Evolutionary conservation across 2,113 vertebrate species (phyloP).

Genomic region (Tyto alba): DNA sequence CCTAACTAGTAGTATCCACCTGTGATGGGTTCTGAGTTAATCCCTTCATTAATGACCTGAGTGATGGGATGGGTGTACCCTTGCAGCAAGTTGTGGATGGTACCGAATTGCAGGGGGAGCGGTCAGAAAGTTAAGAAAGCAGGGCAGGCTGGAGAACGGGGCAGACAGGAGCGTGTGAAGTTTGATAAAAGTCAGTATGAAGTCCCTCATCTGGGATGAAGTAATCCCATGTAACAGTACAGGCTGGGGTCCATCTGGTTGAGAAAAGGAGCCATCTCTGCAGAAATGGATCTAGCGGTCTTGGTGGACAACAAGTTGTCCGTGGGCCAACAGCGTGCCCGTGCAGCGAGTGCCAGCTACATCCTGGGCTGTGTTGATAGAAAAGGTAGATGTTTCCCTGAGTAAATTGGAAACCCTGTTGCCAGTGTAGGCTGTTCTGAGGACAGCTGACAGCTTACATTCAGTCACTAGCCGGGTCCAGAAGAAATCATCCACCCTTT

Average conservation of each 20-base stretch:
- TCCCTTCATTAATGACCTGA: background rate
- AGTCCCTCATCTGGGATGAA: background rate
- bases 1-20: background rate
- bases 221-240: fast-evolving
- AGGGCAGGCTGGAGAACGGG: background rate
- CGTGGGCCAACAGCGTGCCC: background rate
- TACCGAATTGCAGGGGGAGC: background rate
- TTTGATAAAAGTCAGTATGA: fast-evolving
- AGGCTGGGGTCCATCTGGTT: background rate
- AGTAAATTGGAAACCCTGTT: background rate
- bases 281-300: background rate
- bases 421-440: background rate
- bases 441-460: background rate
- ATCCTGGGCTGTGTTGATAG: background rate
- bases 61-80: too few relatives aligned
- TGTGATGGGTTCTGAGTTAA: background rate
- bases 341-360: background rate
- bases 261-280: background rate
- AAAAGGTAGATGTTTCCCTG: background rate
- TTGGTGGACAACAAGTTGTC: background rate
- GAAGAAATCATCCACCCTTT: background rate
- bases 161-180: background rate
- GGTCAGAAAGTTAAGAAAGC: background rate
- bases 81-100: background rate
- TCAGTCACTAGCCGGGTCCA: background rate